phyloP scores from a whole-genome alignment of 1,140 invertebrate species.

The Patella vulgata region DNA sequence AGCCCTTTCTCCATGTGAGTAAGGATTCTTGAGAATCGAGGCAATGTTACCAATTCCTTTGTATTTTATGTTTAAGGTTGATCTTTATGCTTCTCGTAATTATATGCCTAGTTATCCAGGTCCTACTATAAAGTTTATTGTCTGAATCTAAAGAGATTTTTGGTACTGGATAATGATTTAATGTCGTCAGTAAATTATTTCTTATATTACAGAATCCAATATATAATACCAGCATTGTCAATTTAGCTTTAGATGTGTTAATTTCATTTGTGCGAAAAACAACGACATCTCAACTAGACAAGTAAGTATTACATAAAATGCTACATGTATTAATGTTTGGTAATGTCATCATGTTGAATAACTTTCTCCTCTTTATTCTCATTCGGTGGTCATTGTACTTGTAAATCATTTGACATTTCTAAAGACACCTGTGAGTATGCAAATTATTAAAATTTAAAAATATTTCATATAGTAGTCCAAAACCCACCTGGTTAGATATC shows the following conservation, averaged over 20 bases:
- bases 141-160: no score
- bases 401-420: background rate
- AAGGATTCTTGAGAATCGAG: no score
- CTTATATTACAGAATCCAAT: slow-evolving; percentile 6
- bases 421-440: no score
- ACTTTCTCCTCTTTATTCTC: background rate
- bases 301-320: background rate
- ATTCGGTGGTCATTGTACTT: background rate
- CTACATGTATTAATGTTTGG: background rate
- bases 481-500: background rate
- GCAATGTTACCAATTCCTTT: no score
- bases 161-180: no score
- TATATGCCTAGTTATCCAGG: background rate
- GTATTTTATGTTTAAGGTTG: no score
- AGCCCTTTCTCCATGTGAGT: no score
- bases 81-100: no score
- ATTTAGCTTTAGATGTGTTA: slow-evolving; percentile 7
- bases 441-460: background rate
- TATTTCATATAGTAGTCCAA: background rate
- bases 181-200: slow-evolving; percentile 1
- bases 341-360: background rate
- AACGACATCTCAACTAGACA: slow-evolving; percentile 6
- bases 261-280: slow-evolving; percentile 3
- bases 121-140: no score
- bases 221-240: slow-evolving; percentile 9